phyloP scores from a whole-genome alignment of 2,888 invertebrate species.

The Sinentomon sp. region DNA sequence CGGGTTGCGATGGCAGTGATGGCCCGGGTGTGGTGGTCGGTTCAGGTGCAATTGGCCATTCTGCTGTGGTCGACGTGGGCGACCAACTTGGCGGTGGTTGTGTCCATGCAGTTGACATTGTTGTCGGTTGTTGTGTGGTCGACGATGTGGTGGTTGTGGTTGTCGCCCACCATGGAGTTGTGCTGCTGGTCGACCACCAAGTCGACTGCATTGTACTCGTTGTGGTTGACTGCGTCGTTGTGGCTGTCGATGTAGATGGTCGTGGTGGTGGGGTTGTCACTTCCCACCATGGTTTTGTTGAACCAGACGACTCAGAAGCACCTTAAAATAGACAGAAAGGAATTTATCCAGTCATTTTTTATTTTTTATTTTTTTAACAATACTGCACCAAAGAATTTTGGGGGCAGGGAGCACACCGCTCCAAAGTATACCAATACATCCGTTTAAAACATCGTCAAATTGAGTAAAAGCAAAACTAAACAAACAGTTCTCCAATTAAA shows the following conservation, averaged over 20 bases:
- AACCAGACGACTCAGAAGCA: too few species aligned
- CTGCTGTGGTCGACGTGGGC: slow-evolving; percentile 7
- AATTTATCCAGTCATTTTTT: too few species aligned
- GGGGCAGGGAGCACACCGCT: too few species aligned
- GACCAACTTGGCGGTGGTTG: slow-evolving; percentile 9
- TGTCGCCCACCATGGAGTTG: slow-evolving; percentile 13
- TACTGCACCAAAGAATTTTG: too few species aligned
- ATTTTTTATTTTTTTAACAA: too few species aligned
- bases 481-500: too few species aligned
- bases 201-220: slow-evolving; percentile 21
- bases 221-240: slow-evolving; percentile 12
- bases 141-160: slow-evolving; percentile 16
- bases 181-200: slow-evolving; percentile 16
- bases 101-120: slow-evolving; percentile 1
- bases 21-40: slow-evolving; percentile 16
- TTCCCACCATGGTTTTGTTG: too few species aligned
- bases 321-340: too few species aligned
- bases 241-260: slow-evolving; percentile 15
- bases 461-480: too few species aligned
- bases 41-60: slow-evolving; percentile 17
- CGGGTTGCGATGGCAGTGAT: slow-evolving; percentile 16
- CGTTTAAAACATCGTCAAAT: too few species aligned
- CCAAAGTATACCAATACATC: too few species aligned
- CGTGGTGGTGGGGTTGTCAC: slow-evolving; percentile 10
- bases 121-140: slow-evolving; percentile 2